Percentiles rank a stretch among this genome's conserved stretches.
phyloP scores from a whole-genome alignment of 2,113 vertebrate species.

The Nipponia nippon region DNA sequence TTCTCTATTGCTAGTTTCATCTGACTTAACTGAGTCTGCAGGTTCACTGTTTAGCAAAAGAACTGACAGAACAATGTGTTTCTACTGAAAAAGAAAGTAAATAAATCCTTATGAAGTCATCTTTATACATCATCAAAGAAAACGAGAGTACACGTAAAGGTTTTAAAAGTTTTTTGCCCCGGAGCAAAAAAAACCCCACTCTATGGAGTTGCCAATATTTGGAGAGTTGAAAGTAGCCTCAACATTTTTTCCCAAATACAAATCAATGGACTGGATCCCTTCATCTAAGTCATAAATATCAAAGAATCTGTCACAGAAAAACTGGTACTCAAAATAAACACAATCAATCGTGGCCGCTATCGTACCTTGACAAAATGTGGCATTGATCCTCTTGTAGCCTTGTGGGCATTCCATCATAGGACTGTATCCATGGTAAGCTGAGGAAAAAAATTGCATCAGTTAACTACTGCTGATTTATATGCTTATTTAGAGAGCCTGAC shows the following conservation, averaged over 20 bases:
- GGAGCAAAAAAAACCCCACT: not conserved
- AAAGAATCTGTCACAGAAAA: not conserved
- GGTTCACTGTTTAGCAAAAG: not conserved
- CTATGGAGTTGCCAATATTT: not conserved
- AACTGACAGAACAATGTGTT: not conserved
- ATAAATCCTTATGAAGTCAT: not conserved
- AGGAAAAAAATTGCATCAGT: not conserved
- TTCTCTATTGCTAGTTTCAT: not conserved
- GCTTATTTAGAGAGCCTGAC: not conserved
- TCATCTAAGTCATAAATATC: not conserved
- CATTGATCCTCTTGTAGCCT: constrained; percentile 92
- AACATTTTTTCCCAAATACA: not conserved
- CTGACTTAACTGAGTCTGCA: not conserved
- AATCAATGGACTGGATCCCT: not conserved
- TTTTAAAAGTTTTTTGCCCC: not conserved
- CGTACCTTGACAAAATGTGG: constrained; percentile 92
- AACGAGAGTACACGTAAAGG: not conserved
- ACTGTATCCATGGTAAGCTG: constrained; percentile 82
- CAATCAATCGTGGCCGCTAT: not conserved
- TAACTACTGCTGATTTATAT: not conserved
- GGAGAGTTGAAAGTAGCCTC: not conserved
- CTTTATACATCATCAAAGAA: not conserved
- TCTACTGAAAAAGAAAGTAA: not conserved
- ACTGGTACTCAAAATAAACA: not conserved
- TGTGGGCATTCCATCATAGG: constrained; percentile 87